Evolutionary conservation across 2,888 invertebrate species (phyloP).

Genomic region (Lasioglossum pauxillum): DNA sequence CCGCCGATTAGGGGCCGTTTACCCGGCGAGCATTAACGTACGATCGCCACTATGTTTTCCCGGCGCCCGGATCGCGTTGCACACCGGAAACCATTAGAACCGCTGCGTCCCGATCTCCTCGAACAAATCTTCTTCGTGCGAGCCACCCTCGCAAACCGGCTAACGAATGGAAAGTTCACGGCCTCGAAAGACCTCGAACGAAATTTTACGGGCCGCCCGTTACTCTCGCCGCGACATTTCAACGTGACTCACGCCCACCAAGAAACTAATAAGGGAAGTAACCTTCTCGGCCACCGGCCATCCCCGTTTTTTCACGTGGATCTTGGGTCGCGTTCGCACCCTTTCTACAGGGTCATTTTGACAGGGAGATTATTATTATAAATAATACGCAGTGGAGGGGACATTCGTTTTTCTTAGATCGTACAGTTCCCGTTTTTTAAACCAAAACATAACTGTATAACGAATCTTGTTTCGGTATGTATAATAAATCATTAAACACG

Average conservation of each 20-base stretch:
- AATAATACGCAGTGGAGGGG: no score
- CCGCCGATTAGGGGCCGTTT: slow-evolving; percentile 57
- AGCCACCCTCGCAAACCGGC: background rate
- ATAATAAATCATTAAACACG: no score
- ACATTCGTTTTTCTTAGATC: no score
- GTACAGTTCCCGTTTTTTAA: no score
- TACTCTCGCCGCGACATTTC: slow-evolving; percentile 46
- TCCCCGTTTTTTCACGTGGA: background rate
- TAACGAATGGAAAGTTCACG: slow-evolving; percentile 49
- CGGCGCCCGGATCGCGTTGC: slow-evolving; percentile 32
- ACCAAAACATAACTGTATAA: no score
- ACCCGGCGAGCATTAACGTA: slow-evolving; percentile 59
- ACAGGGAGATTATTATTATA: background rate
- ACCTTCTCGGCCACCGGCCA: background rate
- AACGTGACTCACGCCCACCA: slow-evolving; percentile 39
- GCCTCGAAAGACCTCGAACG: slow-evolving; percentile 17
- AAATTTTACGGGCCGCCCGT: slow-evolving; percentile 46
- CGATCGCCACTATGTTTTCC: slow-evolving; percentile 57
- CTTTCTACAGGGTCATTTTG: slow-evolving; percentile 9
- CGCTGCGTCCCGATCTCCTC: slow-evolving; percentile 28
- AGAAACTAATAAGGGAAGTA: slow-evolving; percentile 44
- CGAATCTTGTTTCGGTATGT: no score
- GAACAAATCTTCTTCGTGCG: slow-evolving; percentile 54
- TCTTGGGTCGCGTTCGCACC: background rate
- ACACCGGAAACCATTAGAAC: slow-evolving; percentile 38